phyloP scores from a whole-genome alignment of 2,113 vertebrate species.

The Jaculus jaculus region DNA sequence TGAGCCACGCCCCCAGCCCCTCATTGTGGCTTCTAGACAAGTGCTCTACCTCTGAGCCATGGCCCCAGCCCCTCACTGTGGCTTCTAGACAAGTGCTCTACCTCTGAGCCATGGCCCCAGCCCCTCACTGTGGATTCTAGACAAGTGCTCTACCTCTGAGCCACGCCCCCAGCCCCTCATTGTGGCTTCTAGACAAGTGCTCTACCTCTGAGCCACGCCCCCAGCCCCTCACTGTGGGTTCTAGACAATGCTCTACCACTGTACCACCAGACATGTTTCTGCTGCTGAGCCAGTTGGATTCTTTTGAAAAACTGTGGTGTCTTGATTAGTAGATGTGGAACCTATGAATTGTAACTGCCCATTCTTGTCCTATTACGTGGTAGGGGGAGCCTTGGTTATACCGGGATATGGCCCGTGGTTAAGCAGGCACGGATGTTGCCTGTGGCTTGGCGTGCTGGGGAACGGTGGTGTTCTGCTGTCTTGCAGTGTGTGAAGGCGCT shows the following conservation, averaged over 20 bases:
- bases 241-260: neutral
- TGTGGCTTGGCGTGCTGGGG: rapidly evolving
- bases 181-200: neutral
- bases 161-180: neutral
- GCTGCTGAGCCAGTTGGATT: neutral
- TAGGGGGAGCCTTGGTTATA: too few species aligned
- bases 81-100: neutral
- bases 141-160: neutral
- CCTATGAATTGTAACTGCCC: neutral
- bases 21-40: neutral
- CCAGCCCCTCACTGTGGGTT: too few species aligned
- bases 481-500: slow-evolving; percentile 97
- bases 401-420: rapidly evolving
- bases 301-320: neutral
- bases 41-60: neutral
- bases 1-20: neutral
- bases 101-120: neutral
- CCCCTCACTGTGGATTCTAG: too few species aligned
- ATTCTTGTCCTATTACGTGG: too few species aligned
- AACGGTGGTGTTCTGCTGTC: neutral
- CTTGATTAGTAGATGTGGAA: neutral
- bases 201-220: neutral
- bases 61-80: too few species aligned
- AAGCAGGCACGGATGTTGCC: rapidly evolving
- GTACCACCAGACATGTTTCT: too few species aligned